These are phyloP conservation scores for Buathra laborator DNA, from an alignment of 2,888 invertebrate species.

Conservation along the genomic window DNA sequence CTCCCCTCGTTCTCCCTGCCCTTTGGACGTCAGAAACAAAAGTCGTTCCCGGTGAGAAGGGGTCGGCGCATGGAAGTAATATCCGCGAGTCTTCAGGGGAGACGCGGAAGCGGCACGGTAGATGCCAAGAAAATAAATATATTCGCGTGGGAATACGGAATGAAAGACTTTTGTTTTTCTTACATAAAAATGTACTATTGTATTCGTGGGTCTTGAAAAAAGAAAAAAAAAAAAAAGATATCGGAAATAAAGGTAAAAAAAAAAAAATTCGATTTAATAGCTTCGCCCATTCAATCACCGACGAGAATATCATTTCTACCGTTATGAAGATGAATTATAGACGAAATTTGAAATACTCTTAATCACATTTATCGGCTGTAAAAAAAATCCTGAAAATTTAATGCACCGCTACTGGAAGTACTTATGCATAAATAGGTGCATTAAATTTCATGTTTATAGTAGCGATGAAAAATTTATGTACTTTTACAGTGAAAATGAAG, in stretches of 20 bases:
- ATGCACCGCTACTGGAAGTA: too few species aligned
- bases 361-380: too few species aligned
- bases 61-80: slow-evolving; percentile 75
- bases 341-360: too few species aligned
- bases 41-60: slow-evolving; percentile 77
- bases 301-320: background rate
- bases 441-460: too few species aligned
- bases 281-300: background rate
- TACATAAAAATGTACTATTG: background rate
- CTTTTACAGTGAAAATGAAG: too few species aligned
- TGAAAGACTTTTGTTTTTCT: background rate
- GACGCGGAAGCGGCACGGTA: slow-evolving; percentile 12
- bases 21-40: slow-evolving; percentile 77
- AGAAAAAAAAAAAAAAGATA: background rate
- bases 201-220: background rate
- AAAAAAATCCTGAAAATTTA: too few species aligned
- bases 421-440: too few species aligned
- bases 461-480: too few species aligned
- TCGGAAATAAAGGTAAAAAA: background rate
- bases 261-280: background rate
- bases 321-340: too few species aligned
- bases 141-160: background rate
- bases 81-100: slow-evolving; percentile 69
- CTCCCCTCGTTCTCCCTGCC: too few species aligned
- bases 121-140: slow-evolving; percentile 41